A percentile compares a stretch with the other conserved stretches of the same genome.
phyloP scores from a whole-genome alignment of 2,888 invertebrate species.

The Ceratothoa steindachneri region DNA sequence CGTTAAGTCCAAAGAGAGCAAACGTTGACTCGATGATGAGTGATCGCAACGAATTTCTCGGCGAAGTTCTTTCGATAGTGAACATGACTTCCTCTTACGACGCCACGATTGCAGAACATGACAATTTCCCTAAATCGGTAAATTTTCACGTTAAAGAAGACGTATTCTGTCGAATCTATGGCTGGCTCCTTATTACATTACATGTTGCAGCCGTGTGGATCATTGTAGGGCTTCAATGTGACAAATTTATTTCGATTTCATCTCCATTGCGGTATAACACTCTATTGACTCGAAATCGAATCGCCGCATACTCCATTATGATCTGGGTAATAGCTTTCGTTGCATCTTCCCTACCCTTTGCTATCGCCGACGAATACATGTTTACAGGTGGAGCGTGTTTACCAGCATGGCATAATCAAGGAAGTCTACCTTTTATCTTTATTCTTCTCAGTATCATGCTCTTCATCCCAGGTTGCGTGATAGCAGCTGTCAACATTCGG shows the following conservation, averaged over 20 bases:
- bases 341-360: conserved; percentile 21
- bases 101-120: too few species aligned
- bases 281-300: conserved; percentile 68
- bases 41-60: too few species aligned
- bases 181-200: conserved; percentile 55
- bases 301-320: conserved; percentile 58
- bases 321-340: conserved; percentile 31
- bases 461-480: conserved; percentile 27
- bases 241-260: conserved; percentile 68
- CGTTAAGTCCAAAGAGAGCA: too few species aligned
- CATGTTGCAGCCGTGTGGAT: conserved; percentile 75
- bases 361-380: conserved; percentile 17
- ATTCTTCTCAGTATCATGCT: conserved; percentile 19
- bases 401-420: conserved; percentile 28
- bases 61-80: too few species aligned
- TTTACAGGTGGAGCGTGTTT: conserved; percentile 37
- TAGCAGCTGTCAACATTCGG: conserved; percentile 33
- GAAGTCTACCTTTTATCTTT: conserved; percentile 29
- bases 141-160: too few species aligned
- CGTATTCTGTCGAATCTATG: conserved; percentile 33
- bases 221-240: conserved; percentile 67
- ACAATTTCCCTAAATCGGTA: too few species aligned
- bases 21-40: too few species aligned
- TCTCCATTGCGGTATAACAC: conserved; percentile 75
- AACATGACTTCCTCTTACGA: too few species aligned